Conservation (phyloP, 2,113 vertebrate genomes). For the Arizona elegans region DNA sequence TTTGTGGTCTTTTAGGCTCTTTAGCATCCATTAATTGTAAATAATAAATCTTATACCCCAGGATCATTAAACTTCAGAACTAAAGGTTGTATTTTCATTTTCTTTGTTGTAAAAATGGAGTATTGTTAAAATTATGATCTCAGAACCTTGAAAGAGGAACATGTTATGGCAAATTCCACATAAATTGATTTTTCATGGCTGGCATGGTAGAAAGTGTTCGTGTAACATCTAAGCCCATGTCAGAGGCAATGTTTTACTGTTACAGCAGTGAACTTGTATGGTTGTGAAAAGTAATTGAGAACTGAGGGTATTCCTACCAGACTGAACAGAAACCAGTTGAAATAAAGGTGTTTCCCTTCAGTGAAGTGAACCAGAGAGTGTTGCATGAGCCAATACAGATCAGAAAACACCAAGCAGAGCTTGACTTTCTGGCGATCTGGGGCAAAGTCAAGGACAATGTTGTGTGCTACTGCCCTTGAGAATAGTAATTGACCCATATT, state of each 20-base stretch:
- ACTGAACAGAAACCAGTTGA: background rate
- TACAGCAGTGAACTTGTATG: background rate
- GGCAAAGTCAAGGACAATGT: background rate
- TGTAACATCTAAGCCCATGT: background rate
- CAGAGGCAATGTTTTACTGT: background rate
- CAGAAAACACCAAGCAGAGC: background rate
- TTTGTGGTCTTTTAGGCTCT: background rate
- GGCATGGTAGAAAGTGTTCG: background rate
- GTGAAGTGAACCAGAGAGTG: background rate
- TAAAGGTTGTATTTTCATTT: conserved; percentile 12
- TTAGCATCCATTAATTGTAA: conserved; percentile 32
- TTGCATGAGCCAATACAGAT: background rate
- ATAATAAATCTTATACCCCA: background rate
- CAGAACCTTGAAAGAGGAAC: background rate
- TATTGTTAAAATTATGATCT: background rate
- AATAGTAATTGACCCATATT: background rate
- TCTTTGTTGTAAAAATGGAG: background rate
- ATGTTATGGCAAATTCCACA: background rate
- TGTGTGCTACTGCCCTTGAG: background rate
- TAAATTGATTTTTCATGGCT: background rate
- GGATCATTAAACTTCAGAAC: conserved; percentile 14
- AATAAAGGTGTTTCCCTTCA: background rate
- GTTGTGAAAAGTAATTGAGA: background rate
- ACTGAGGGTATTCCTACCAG: background rate
- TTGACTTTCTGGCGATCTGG: background rate